Evolutionary conservation across 2,888 invertebrate genomes (phyloP), one percentile per base, ranked within the genome.

Genomic region (Priocnemis perturbator): DNA sequence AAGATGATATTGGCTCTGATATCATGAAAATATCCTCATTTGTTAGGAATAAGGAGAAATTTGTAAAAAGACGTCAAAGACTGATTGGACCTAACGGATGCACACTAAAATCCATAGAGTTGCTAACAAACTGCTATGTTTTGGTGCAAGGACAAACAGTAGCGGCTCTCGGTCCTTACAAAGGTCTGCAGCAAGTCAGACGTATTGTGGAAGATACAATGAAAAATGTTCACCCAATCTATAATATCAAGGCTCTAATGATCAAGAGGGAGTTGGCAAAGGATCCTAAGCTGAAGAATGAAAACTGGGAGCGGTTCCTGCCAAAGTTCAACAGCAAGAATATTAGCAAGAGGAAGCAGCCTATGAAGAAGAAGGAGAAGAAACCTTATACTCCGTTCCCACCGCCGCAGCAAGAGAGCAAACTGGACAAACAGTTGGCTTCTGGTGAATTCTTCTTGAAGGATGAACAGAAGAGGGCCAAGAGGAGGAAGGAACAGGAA

Each of bases 211-310:
- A 95, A 85, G 99, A 99, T 82, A 98, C 98, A 0, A 98, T 99
- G 98, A 97, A 96, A 86, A 99, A 99, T 89, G 93, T 99, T 64
- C 99, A 99, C 91, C 99, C 99, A 0, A 97, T 99, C 88, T 99
- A 98, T 87, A 98, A 98, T 85, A 98, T 99, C 0, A 96, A 98
- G 91, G 95, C 97, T 1, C 90, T 99, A 60, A 99, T 99, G 98
- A 98, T 99, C 60, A 99, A 99, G 88, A 92, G 95, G 79, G 98
- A 99, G 89, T 90, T 99, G 65, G 95, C 95, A 83, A 98, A 98
- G 90, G 97, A 99, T 91, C 96, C 98, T 0, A 94, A 94, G 84
- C 88, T 99, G 64, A 95, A 94, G 87, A 94, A 96, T 89, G 98
- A 98, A 89, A 97, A 95, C 87, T 99, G 99, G 99, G 97, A 97